Evolutionary conservation across 1,140 invertebrate genomes (phyloP), one percentile per base, ranked within the genome.

Genomic region (Ceratosolen fusciceps): DNA sequence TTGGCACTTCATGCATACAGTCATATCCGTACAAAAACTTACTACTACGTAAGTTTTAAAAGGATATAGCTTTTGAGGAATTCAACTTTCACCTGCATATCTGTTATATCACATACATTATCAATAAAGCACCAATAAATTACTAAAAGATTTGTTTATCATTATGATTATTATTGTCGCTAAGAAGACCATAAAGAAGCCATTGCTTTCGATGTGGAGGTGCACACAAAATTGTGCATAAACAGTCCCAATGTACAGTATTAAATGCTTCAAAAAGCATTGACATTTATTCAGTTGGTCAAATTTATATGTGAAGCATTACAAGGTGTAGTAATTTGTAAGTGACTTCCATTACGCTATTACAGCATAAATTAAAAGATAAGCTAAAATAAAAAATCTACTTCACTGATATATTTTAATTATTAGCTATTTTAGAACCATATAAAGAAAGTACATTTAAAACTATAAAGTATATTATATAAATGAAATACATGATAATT

Each of bases 91-190:
- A n/a, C n/a, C n/a, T n/a, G n/a, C n/a, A n/a, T n/a, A n/a, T n/a
- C n/a, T n/a, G n/a, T n/a, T n/a, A n/a, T n/a, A n/a, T n/a, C n/a
- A n/a, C n/a, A n/a, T n/a, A n/a, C n/a, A n/a, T n/a, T n/a, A n/a
- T n/a, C n/a, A n/a, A n/a, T n/a, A n/a, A n/a, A n/a, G n/a, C n/a
- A 77, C 56, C 67, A 72, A 72, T 52, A 49, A 72, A 39, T 72
- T 78, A 47, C 56, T 72, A 65, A 78, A 78, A 67, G 72, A 78
- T n/a, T n/a, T n/a, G n/a, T n/a, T n/a, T n/a, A n/a, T n/a, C n/a
- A n/a, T n/a, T n/a, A n/a, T n/a, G n/a, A n/a, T 78, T n/a, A 72
- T 71, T 34, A 62, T 72, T n/a, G 62, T n/a, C n/a, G n/a, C n/a
- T n/a, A n/a, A 72, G 54, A 68, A 72, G 76, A 68, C 56, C 68